Percentiles rank a stretch among this genome's conserved stretches.
Evolutionary conservation across 2,113 vertebrate genomes (phyloP).

Genomic region (Psammodynastes pulverulentus): DNA sequence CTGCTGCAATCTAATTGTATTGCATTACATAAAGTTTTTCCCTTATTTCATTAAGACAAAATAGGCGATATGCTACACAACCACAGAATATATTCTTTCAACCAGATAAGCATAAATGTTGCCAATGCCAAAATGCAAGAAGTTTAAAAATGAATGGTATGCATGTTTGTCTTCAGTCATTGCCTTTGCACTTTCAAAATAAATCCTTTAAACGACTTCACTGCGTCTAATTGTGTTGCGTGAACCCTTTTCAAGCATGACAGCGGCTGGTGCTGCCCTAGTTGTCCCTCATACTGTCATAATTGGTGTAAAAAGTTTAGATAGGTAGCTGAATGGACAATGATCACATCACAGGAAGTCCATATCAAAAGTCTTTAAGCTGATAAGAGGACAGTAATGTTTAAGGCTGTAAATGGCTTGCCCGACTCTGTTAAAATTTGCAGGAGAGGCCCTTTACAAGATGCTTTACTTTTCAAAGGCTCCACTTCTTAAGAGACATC

Average conservation of each 20-base stretch:
- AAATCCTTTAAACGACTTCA: not conserved
- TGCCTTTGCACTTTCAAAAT: constrained; percentile 14
- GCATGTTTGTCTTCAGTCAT: not conserved
- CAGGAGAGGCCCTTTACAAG: not conserved
- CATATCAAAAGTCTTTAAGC: not conserved
- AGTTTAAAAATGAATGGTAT: not conserved
- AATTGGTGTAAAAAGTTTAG: not conserved
- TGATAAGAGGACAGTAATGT: not conserved
- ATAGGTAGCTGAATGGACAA: not conserved
- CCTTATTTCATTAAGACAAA: not conserved
- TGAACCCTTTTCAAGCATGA: not conserved
- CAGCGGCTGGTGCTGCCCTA: not conserved
- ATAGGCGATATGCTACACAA: not conserved
- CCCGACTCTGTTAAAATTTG: not conserved
- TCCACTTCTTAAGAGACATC: not conserved
- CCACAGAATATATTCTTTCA: not conserved
- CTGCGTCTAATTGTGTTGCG: not conserved
- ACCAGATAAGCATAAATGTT: not conserved
- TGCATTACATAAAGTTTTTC: not conserved
- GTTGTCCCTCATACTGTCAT: not conserved
- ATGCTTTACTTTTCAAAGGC: not conserved
- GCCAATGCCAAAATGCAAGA: not conserved
- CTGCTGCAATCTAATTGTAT: not conserved
- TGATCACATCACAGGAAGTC: not conserved
- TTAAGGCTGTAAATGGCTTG: not conserved